Conservation (phyloP, 2,113 vertebrate genomes). For the Empidonax traillii region DNA sequence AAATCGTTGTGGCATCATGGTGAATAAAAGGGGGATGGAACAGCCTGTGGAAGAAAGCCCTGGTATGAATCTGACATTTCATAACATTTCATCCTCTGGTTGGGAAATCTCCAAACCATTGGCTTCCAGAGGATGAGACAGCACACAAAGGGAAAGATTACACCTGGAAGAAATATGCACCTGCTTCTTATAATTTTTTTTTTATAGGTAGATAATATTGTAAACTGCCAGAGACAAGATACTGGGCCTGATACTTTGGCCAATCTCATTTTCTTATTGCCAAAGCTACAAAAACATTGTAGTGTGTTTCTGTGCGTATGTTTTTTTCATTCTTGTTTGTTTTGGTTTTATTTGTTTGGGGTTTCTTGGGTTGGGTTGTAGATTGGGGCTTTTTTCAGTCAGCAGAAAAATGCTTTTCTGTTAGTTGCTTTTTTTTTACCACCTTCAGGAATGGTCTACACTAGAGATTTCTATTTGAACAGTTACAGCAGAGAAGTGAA, state of each 20-base stretch:
- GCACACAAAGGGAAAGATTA: neutral
- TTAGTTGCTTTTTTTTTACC: neutral
- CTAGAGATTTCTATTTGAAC: neutral
- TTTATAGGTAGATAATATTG: neutral
- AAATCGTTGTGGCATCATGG: neutral
- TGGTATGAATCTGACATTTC: neutral
- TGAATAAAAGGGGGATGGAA: neutral
- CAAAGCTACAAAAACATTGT: neutral
- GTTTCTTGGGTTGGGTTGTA: neutral
- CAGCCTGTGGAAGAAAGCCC: neutral
- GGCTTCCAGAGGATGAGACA: neutral
- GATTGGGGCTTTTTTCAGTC: neutral
- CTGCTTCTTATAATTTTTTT: neutral
- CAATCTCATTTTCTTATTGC: neutral
- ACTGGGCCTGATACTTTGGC: neutral
- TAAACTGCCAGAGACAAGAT: neutral
- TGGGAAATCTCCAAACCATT: neutral
- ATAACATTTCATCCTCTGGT: neutral
- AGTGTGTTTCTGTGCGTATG: neutral
- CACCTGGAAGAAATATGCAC: neutral
- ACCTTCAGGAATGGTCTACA: neutral
- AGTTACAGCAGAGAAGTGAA: neutral
- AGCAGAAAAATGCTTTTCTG: neutral
- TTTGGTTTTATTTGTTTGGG: neutral
- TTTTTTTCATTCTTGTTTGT: neutral